Evolutionary conservation across 2,797 vertebrate species (phyloP).

Genomic region (Hydrolagus colliei): DNA sequence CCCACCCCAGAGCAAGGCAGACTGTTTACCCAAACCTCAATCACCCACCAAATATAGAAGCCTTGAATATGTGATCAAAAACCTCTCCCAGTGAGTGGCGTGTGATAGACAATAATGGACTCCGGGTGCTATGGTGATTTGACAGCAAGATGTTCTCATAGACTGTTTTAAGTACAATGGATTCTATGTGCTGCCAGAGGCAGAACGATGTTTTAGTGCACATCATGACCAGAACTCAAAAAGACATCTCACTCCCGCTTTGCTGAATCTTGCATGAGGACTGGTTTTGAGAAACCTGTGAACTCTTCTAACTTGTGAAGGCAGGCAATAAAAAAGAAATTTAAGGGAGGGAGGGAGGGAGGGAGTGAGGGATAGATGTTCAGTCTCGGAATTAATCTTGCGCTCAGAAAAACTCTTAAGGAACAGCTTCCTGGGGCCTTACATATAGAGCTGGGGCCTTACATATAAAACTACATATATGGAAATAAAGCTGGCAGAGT

Average conservation of each 20-base stretch:
- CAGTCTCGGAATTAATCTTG: too few relatives aligned
- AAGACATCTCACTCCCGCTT: slow-evolving; percentile 18
- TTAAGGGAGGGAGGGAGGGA: not conserved
- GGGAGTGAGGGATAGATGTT: too few relatives aligned
- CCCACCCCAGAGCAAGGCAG: too few relatives aligned
- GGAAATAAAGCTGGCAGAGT: too few relatives aligned
- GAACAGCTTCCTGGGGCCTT: too few relatives aligned
- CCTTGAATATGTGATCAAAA: not conserved
- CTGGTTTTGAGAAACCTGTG: slow-evolving; percentile 1
- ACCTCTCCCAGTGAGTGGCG: not conserved
- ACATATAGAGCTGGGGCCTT: too few relatives aligned
- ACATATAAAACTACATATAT: too few relatives aligned
- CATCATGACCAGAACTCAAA: slow-evolving; percentile 6
- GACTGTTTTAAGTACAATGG: not conserved
- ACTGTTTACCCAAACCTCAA: too few relatives aligned
- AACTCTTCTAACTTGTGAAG: not conserved
- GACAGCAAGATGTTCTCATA: not conserved
- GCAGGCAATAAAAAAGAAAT: slow-evolving; percentile 8
- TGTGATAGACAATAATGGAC: not conserved
- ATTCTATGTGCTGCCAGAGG: slow-evolving; percentile 17
- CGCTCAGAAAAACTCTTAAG: too few relatives aligned
- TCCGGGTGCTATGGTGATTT: not conserved
- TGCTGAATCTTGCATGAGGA: slow-evolving; percentile 28
- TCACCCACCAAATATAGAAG: not conserved
- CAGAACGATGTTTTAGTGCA: slow-evolving; percentile 28